Evolutionary conservation across 2,888 invertebrate genomes (phyloP).

Genomic region (Zaprionus obscuricornis): DNA sequence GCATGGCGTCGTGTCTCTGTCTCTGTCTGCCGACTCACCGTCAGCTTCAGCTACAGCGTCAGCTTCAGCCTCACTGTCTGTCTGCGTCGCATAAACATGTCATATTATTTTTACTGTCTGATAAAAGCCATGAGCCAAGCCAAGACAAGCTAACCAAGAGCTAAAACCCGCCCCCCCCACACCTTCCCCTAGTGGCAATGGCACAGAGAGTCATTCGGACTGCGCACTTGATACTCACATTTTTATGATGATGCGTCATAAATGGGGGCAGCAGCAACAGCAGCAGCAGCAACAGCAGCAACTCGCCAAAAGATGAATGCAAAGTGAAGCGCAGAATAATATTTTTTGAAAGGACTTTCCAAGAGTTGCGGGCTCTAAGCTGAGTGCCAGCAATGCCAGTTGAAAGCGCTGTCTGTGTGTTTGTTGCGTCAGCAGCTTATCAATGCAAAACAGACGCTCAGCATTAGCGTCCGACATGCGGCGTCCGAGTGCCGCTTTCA

Average conservation of each 20-base stretch:
- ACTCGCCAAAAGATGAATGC: slow-evolving; percentile 8
- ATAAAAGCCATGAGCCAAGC: slow-evolving; percentile 59
- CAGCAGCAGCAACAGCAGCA: not conserved
- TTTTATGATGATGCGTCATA: slow-evolving; percentile 65
- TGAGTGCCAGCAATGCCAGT: slow-evolving; percentile 1
- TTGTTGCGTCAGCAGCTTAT: slow-evolving; percentile 60
- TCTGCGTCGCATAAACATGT: slow-evolving; percentile 73
- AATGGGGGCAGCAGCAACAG: slow-evolving; percentile 37
- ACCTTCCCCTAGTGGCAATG: too few species aligned
- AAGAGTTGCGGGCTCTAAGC: not conserved
- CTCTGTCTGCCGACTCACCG: too few species aligned
- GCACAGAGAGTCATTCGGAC: slow-evolving; percentile 31
- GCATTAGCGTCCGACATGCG: slow-evolving; percentile 62
- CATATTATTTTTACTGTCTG: slow-evolving; percentile 69
- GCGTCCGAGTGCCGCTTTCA: slow-evolving; percentile 7
- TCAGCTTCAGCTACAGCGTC: slow-evolving; percentile 4
- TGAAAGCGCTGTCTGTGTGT: not conserved
- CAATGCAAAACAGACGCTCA: slow-evolving; percentile 77
- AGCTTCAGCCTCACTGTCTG: slow-evolving; percentile 8
- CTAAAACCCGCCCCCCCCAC: too few species aligned
- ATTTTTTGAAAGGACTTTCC: slow-evolving; percentile 42
- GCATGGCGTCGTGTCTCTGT: slow-evolving; percentile 30
- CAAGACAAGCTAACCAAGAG: slow-evolving; percentile 20
- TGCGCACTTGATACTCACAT: slow-evolving; percentile 52
- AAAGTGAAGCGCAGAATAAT: slow-evolving; percentile 25